Evolutionary conservation across 2,113 vertebrate species (phyloP).

Genomic region (Ellobius talpinus): DNA sequence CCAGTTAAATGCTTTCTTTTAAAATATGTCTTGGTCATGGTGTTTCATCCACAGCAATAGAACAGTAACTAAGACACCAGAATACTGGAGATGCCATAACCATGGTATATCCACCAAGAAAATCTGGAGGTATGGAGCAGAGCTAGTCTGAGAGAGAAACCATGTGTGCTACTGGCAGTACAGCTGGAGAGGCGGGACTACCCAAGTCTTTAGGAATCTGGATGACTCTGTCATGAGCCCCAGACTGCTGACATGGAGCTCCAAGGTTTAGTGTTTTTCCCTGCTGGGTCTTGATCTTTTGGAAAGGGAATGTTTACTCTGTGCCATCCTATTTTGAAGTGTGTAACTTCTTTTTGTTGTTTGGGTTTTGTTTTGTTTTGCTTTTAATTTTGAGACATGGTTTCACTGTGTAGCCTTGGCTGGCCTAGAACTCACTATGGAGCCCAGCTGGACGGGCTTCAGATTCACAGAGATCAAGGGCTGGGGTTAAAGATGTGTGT

Average conservation of each 20-base stretch:
- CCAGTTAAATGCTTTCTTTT: neutral
- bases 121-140: neutral
- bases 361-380: neutral
- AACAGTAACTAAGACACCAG: neutral
- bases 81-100: too few relatives aligned
- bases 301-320: neutral
- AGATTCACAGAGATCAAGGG: neutral
- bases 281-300: neutral
- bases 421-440: neutral
- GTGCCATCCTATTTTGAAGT: neutral
- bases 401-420: neutral
- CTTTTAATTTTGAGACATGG: neutral
- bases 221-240: neutral
- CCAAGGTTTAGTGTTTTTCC: neutral
- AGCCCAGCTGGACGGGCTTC: neutral
- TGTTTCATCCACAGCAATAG: neutral
- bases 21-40: neutral
- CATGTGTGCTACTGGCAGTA: neutral
- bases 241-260: neutral
- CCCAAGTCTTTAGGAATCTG: neutral
- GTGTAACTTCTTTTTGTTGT: neutral
- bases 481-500: neutral
- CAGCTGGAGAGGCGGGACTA: neutral
- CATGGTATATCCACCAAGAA: neutral
- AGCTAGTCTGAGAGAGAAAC: neutral